Evolutionary conservation across 1,140 invertebrate genomes (phyloP), one percentile per base, ranked within the genome.

Genomic region (Ceratina calcarata): DNA sequence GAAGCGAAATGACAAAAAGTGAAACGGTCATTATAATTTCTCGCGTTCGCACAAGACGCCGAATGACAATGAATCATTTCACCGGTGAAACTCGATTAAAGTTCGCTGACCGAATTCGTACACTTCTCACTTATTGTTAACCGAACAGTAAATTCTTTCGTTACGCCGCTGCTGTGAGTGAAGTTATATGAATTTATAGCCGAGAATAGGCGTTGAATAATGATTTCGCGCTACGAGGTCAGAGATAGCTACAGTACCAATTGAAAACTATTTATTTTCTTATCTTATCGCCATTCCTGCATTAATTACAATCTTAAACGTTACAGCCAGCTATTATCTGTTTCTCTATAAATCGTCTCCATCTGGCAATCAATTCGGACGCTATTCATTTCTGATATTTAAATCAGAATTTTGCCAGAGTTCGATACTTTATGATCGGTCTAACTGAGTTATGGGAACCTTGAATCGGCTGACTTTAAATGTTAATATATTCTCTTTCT

Each of bases 261-360:
- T 70, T 57, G 49, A 37, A 37, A 66, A 58, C 37, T 62, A 75
- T 80, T 67, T 22, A 61, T 67, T 51, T 24, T 15, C 37, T 55
- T 67, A 80, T 80, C 78, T 80, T 65, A 79, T 79, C 72, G 27
- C 20, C 49, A 32, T 61, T 76, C 55, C 78, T 68, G 64, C 72
- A 67, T 80, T 80, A 76, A 80, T 80, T 80, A 53, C 27, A 22
- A 75, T 73, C 55, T 18, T 53, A n/a, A 62, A 10, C 64, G 22
- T 22, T 27, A n/a, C 53, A 18, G n/a, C 18, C 55, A 18, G 10
- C 62, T 53, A 49, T 68, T 72, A 32, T 10, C 15, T 45, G 61
- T 1, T n/a, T 53, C 53, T 1, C 3, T 15, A 12, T 61, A 45
- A 45, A 45, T 32, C 24, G 13, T 45, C 37, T 8, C 37, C 37